Evolutionary conservation across 2,113 vertebrate species (phyloP), one percentile per base, ranked within the genome.

Genomic region (Brachypodius melanocephalos): DNA sequence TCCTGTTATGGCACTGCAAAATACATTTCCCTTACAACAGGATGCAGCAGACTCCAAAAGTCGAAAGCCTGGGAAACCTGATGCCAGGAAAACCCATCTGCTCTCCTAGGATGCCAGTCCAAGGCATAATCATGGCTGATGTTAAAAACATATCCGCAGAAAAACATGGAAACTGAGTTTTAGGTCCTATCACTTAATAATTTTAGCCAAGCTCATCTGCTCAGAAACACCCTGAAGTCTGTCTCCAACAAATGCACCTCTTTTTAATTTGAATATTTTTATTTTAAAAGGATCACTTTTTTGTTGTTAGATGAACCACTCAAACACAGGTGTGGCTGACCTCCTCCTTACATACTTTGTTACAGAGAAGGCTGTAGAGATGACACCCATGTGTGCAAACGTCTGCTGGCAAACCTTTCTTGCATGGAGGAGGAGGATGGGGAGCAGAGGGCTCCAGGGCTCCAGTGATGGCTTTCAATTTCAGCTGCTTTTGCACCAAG

Each of bases 1-100:
- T 92, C 40, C 63, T 9, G 1, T 89, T 89, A 85, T 34, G 63
- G 52, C 84, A 55, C 55, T 80, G 74, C 51, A 88, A 96, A 91
- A 89, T 74, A 46, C 36, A 74, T 77, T 75, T 67, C 32, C 25
- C 61, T 85, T 80, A 61, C 66, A 85, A 77, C 85, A 93, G 85
- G 61, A 92, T 78, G 88, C 38, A 59, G 43, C 59, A 90, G 63
- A 32, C 31, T 94, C 90, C 91, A 90, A 82, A 77, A 93, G 74
- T 59, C 77, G 95, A 96, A 94, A 90, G n/a, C 59, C 85, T 68
- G 78, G 90, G 52, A 88, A 95, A 86, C 22, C 14, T 1, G 1
- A 65, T 81, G 95, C 95, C 93, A 97, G 79, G 45, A 93, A 94
- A 94, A 18, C 68, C 93, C 96, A 96, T 96, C 95, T 96, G 95